Conservation (phyloP, 2,797 vertebrate genomes). For the Anguilla pacifica region DNA sequence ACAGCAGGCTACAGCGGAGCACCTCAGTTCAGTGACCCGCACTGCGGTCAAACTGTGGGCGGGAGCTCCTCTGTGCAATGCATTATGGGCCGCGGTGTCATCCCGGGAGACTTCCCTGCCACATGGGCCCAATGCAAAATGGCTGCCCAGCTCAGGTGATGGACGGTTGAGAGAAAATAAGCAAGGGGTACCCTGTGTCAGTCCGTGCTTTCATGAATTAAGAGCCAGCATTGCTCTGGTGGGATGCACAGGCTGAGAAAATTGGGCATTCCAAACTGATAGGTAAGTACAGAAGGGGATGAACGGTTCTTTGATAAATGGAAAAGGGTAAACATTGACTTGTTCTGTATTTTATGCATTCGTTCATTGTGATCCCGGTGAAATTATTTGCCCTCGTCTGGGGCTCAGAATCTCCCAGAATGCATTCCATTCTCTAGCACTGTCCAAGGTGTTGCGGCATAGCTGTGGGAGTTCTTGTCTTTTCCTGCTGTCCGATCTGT, state of each 20-base stretch:
- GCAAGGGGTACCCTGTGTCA: not conserved
- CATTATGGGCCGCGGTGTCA: not conserved
- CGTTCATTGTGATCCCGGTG: not conserved
- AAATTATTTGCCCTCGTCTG: not conserved
- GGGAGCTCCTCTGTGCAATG: not conserved
- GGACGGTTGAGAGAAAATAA: not conserved
- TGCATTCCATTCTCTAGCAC: not conserved
- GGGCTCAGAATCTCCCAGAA: not conserved
- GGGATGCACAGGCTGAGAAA: not conserved
- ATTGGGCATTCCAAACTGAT: not conserved
- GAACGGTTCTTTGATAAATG: not conserved
- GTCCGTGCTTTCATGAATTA: not conserved
- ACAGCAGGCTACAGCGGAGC: not conserved
- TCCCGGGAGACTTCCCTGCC: not conserved
- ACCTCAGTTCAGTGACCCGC: not conserved
- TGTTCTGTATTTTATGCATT: not conserved
- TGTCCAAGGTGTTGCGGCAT: constrained; percentile 24
- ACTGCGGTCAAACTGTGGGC: not conserved
- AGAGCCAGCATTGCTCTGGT: not conserved
- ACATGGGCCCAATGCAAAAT: not conserved
- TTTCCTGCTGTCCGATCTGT: not conserved
- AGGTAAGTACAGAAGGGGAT: not conserved
- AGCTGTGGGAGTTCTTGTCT: constrained; percentile 16
- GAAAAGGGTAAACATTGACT: not conserved
- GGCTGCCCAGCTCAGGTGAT: not conserved